Evolutionary conservation across 2,113 vertebrate genomes (phyloP).

Genomic region (Poeciliopsis turrubarensis): DNA sequence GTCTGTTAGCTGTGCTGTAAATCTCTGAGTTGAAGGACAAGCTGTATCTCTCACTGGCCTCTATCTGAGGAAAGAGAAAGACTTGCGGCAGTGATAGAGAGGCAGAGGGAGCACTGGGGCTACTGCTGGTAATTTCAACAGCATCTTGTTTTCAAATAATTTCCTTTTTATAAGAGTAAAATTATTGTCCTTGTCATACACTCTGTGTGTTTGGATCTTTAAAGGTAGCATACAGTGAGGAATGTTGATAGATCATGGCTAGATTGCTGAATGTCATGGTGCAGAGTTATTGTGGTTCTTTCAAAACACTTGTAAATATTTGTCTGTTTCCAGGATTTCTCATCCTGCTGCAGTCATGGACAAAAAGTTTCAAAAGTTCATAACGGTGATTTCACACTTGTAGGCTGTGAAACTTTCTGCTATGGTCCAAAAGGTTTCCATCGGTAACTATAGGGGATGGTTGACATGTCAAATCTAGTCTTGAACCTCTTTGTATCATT

Average conservation of each 20-base stretch:
- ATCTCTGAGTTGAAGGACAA: slow-evolving; percentile 77
- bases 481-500: slow-evolving; percentile 44
- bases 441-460: slow-evolving; percentile 40
- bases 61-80: slow-evolving; percentile 58
- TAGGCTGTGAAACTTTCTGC: background rate
- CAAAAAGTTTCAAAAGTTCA: background rate
- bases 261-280: background rate
- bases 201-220: background rate
- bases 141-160: slow-evolving; percentile 38
- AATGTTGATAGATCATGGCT: background rate
- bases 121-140: slow-evolving; percentile 54
- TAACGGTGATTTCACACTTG: background rate
- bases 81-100: slow-evolving; percentile 50
- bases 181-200: slow-evolving; percentile 24
- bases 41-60: slow-evolving; percentile 62
- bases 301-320: slow-evolving; percentile 4
- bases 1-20: slow-evolving; percentile 68
- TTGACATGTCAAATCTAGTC: slow-evolving; percentile 74
- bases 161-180: slow-evolving; percentile 14
- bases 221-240: background rate
- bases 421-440: background rate
- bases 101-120: slow-evolving; percentile 34
- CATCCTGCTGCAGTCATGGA: background rate
- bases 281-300: background rate
- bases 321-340: background rate